These are phyloP conservation scores for Actinemys pallida DNA, from an alignment of 2,113 vertebrate genomes.

Conservation along the genomic window DNA sequence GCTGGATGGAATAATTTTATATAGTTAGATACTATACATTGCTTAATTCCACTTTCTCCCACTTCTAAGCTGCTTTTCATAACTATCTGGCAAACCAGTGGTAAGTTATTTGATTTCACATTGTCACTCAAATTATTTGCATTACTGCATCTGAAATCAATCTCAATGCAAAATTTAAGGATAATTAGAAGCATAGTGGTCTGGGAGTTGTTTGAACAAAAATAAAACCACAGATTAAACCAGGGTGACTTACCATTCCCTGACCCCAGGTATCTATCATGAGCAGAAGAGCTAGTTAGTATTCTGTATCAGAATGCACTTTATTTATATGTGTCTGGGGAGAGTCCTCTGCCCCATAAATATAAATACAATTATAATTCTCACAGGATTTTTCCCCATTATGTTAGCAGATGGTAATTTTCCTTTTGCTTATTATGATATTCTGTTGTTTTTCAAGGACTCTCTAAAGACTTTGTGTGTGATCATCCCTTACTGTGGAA, in stretches of 20 bases:
- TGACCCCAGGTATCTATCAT: neutral
- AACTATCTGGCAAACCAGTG: slow-evolving; percentile 6
- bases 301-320: neutral
- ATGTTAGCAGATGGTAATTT: neutral
- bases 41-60: slow-evolving; percentile 40
- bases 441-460: neutral
- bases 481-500: neutral
- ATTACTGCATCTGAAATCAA: slow-evolving; percentile 45
- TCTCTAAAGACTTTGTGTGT: neutral
- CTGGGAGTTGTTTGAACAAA: neutral
- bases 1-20: slow-evolving; percentile 24
- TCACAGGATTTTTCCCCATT: neutral
- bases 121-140: slow-evolving; percentile 54
- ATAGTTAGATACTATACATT: slow-evolving; percentile 18
- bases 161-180: slow-evolving; percentile 26
- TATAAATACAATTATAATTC: neutral
- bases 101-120: slow-evolving; percentile 48
- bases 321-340: fast-evolving
- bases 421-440: neutral
- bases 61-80: slow-evolving; percentile 36
- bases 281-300: neutral
- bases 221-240: neutral
- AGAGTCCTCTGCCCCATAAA: no score
- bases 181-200: neutral
- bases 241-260: neutral